Percentiles rank a stretch among this genome's conserved stretches.
Evolutionary conservation across 2,797 vertebrate genomes (phyloP).

Genomic region (Sarcoramphus papa): DNA sequence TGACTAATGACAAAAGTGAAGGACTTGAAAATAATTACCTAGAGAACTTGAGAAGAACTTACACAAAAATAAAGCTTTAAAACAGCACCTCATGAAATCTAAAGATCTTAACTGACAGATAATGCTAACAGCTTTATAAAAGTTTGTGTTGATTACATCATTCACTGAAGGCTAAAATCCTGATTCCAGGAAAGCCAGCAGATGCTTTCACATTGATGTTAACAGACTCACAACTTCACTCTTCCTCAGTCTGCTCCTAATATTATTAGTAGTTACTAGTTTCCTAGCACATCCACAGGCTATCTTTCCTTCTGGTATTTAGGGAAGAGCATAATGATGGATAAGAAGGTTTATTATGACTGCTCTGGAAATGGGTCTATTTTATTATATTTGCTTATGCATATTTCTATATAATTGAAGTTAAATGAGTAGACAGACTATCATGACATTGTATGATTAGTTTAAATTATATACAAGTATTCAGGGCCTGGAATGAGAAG

Average conservation of each 20-base stretch:
- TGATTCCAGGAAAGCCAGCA: not conserved
- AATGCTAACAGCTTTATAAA: not conserved
- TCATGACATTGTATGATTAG: not conserved
- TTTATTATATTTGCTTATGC: not conserved
- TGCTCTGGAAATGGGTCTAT: not conserved
- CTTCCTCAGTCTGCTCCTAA: not conserved
- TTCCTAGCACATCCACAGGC: not conserved
- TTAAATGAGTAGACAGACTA: not conserved
- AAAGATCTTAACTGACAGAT: not conserved
- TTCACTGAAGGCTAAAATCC: not conserved
- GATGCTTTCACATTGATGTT: not conserved
- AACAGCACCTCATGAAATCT: not conserved
- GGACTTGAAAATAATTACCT: not conserved
- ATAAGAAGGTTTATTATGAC: not conserved
- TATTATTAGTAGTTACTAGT: not conserved
- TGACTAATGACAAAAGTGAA: not conserved
- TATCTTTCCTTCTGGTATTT: not conserved
- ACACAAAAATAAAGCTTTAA: not conserved
- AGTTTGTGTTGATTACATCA: not conserved
- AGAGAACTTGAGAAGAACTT: not conserved
- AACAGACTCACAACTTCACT: not conserved
- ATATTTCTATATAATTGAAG: slow-evolving; percentile 8
- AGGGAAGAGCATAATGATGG: not conserved
- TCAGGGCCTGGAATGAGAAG: not conserved
- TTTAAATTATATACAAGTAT: slow-evolving; percentile 2